Conservation (phyloP, 2,113 vertebrate genomes). For the Mus spicilegus region DNA sequence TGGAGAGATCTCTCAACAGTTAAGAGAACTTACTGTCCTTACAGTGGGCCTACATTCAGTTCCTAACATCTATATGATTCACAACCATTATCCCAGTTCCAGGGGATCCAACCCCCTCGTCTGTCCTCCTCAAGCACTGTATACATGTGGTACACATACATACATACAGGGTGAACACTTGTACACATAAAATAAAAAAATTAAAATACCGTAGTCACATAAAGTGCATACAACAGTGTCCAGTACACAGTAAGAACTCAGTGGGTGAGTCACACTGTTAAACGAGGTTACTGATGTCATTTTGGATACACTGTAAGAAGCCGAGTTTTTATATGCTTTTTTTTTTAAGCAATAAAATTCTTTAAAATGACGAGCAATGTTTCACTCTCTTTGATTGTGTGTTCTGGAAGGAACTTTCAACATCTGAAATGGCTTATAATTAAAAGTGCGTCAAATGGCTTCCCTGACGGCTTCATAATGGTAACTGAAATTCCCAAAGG, state of each 20-base stretch:
- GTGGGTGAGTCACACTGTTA: not conserved
- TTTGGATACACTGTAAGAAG: not conserved
- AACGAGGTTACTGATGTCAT: not conserved
- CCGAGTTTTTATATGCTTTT: not conserved
- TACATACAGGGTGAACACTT: not conserved
- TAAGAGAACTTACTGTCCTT: not conserved
- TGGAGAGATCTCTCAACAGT: not conserved
- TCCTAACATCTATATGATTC: not conserved
- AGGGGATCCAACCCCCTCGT: not conserved
- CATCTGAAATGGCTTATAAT: slow-evolving; percentile 80
- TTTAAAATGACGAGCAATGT: not conserved
- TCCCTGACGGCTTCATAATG: slow-evolving; percentile 73
- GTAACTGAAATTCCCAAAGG: slow-evolving; percentile 87
- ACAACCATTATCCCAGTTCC: not conserved
- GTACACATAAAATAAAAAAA: not conserved
- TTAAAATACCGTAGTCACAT: not conserved
- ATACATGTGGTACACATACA: not conserved
- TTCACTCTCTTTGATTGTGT: slow-evolving; percentile 48
- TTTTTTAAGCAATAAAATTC: not conserved
- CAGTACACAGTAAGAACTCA: not conserved
- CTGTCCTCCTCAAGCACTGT: not conserved
- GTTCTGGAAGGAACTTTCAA: slow-evolving; percentile 70
- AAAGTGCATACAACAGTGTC: not conserved
- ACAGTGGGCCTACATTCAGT: not conserved
- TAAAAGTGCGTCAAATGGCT: slow-evolving; percentile 68